Evolutionary conservation across 2,888 invertebrate species (phyloP).

Genomic region (Catocala fraxini): DNA sequence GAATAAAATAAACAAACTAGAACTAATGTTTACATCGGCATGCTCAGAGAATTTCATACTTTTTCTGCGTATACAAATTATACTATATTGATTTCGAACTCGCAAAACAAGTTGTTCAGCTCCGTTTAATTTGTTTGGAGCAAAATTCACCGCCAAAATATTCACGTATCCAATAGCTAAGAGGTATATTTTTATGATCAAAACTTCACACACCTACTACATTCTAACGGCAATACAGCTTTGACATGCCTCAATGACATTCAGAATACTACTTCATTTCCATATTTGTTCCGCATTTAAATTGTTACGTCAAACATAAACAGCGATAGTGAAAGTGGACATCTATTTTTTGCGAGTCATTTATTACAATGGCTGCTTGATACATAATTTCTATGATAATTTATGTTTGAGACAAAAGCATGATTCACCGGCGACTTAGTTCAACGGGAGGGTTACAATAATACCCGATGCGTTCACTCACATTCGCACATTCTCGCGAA

Average conservation of each 20-base stretch:
- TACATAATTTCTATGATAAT: constrained; percentile 55
- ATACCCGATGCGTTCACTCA: constrained; percentile 57
- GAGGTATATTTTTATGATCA: constrained; percentile 27
- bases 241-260: constrained; percentile 47
- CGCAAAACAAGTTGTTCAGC: background rate
- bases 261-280: constrained; percentile 47
- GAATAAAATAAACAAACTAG: constrained; percentile 9
- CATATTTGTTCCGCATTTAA: constrained; percentile 48
- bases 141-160: constrained; percentile 8
- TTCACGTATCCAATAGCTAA: constrained; percentile 16
- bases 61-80: background rate
- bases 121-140: constrained; percentile 2
- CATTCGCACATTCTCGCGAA: constrained; percentile 82
- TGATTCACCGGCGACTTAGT: constrained; percentile 57
- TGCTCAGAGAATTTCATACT: background rate
- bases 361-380: constrained; percentile 39
- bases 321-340: constrained; percentile 50
- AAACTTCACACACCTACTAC: constrained; percentile 44
- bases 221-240: constrained; percentile 45
- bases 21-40: background rate
- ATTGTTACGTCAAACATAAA: constrained; percentile 44
- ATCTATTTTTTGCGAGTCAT: constrained; percentile 46
- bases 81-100: constrained; percentile 2
- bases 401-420: constrained; percentile 55
- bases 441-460: constrained; percentile 58